phyloP scores from a whole-genome alignment of 2,797 vertebrate genomes.

The Pachyuromys duprasi region DNA sequence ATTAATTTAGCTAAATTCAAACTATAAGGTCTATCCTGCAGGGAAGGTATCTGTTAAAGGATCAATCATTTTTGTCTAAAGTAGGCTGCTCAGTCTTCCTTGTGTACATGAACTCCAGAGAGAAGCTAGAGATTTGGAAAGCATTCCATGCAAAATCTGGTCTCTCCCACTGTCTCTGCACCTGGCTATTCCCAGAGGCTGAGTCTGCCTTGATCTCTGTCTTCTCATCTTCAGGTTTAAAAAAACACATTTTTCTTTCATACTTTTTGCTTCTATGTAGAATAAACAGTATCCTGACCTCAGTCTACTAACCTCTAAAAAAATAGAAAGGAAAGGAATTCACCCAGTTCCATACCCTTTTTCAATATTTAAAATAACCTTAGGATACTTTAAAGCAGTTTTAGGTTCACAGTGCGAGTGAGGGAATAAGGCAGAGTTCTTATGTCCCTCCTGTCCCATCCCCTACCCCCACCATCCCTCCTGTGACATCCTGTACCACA shows the following conservation, averaged over 20 bases:
- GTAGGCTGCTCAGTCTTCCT: background rate
- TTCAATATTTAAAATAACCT: constrained; percentile 9
- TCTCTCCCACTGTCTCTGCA: background rate
- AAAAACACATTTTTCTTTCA: background rate
- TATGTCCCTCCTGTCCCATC: background rate
- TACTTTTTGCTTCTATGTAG: background rate
- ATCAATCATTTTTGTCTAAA: background rate
- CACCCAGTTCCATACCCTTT: background rate
- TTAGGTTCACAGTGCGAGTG: constrained; percentile 32
- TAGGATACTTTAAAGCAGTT: background rate
- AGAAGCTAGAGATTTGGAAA: background rate
- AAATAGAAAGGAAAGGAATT: background rate
- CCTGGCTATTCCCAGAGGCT: background rate
- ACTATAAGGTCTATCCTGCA: background rate
- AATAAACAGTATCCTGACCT: background rate
- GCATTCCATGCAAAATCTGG: background rate
- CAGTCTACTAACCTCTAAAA: background rate
- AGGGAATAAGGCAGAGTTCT: background rate
- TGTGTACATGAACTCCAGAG: background rate
- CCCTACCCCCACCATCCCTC: background rate
- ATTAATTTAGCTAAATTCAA: background rate
- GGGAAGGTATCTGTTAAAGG: background rate
- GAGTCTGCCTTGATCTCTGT: background rate
- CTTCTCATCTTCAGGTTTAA: background rate
- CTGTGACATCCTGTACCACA: background rate